Conservation (phyloP, 2,113 vertebrate species). For the Rutilus rutilus region DNA sequence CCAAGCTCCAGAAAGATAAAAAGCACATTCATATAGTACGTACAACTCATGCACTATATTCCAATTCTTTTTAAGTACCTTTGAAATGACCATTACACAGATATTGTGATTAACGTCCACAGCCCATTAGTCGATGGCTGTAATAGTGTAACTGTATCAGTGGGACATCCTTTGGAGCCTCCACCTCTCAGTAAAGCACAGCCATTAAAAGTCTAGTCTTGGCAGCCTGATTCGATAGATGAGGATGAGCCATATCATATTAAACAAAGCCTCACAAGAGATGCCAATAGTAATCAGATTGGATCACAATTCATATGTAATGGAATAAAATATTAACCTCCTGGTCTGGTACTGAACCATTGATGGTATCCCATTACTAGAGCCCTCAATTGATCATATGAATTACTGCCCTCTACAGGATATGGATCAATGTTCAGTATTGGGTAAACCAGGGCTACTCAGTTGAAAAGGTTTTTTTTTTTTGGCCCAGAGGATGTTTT, state of each 20-base stretch:
- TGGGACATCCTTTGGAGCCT: not conserved
- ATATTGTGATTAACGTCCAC: not conserved
- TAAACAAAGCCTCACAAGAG: not conserved
- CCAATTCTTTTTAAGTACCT: not conserved
- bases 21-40: not conserved
- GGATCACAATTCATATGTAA: not conserved
- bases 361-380: not conserved
- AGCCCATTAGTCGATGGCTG: not conserved
- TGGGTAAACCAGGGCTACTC: not conserved
- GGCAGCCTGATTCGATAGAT: slow-evolving; percentile 9
- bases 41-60: not conserved
- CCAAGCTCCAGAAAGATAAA: too few species aligned
- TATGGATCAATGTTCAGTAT: not conserved
- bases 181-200: not conserved
- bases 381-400: not conserved
- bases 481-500: too few species aligned
- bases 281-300: slow-evolving; percentile 42
- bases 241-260: slow-evolving; percentile 24
- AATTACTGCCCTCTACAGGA: slow-evolving; percentile 17
- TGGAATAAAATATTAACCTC: not conserved
- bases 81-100: not conserved
- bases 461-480: too few species aligned
- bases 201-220: slow-evolving; percentile 11
- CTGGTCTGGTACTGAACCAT: not conserved
- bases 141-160: slow-evolving; percentile 28